Conservation (phyloP, 2,888 invertebrate genomes). For the Tromatobia lineatoria region DNA sequence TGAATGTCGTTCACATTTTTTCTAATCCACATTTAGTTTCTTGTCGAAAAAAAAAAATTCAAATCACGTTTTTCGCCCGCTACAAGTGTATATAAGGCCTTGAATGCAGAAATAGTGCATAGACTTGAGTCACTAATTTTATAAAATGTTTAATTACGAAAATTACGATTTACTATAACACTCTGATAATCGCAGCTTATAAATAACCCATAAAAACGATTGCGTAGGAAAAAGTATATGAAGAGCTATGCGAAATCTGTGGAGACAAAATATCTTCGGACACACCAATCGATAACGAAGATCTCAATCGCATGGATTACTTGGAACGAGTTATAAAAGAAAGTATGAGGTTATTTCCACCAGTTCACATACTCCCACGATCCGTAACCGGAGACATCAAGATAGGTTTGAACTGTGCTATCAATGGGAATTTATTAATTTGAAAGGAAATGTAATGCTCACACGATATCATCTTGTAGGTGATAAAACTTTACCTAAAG, state of each 20-base stretch:
- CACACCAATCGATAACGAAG: conserved; percentile 84
- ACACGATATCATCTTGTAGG: conserved; percentile 63
- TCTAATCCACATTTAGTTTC: too few relatives aligned
- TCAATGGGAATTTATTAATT: not conserved
- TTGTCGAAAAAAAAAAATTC: too few relatives aligned
- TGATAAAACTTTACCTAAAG: conserved; percentile 72
- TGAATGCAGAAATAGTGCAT: too few relatives aligned
- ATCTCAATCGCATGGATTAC: conserved; percentile 87
- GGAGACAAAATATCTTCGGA: conserved; percentile 71
- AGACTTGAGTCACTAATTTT: too few relatives aligned
- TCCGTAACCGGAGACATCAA: conserved; percentile 1
- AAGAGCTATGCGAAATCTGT: conserved; percentile 82
- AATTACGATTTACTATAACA: not conserved
- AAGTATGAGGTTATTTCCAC: conserved; percentile 87
- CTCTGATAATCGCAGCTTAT: not conserved
- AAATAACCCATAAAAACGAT: not conserved
- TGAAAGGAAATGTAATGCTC: not conserved
- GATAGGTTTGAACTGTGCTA: conserved; percentile 16
- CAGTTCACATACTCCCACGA: conserved; percentile 76
- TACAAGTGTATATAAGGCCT: too few relatives aligned
- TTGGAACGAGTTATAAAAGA: conserved; percentile 88
- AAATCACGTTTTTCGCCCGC: too few relatives aligned
- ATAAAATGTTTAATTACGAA: not conserved
- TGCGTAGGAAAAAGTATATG: conserved; percentile 81
- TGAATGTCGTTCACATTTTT: too few relatives aligned